Percentiles rank a stretch among this genome's conserved stretches.
These are phyloP conservation scores for Taenioides sp. DNA, from an alignment of 2,797 vertebrate species.

Conservation along the genomic window DNA sequence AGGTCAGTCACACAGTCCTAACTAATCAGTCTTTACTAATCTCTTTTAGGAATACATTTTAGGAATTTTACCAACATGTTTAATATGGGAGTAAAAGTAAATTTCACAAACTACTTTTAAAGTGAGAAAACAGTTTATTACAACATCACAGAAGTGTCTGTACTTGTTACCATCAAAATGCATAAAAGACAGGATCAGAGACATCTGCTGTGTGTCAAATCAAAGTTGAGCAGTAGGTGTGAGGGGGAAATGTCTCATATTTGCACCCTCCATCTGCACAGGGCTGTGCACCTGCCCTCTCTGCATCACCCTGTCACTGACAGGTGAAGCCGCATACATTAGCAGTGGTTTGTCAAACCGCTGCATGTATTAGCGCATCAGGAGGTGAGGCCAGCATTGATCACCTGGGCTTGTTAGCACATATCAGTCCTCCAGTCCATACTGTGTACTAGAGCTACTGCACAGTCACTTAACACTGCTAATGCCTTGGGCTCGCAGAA, in stretches of 20 bases:
- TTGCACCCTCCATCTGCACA: conserved; percentile 53
- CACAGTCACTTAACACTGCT: conserved; percentile 27
- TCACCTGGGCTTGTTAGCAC: conserved; percentile 87
- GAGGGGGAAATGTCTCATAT: conserved; percentile 21
- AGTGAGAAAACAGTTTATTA: neutral
- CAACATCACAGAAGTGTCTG: conserved; percentile 1
- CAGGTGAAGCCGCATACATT: conserved; percentile 90
- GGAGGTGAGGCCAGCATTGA: conserved; percentile 71
- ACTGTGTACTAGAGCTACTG: conserved; percentile 38
- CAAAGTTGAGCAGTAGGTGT: conserved; percentile 59
- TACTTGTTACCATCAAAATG: conserved; percentile 4
- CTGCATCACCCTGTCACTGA: conserved; percentile 74
- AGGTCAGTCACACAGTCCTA: conserved; percentile 83
- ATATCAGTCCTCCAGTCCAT: conserved; percentile 57
- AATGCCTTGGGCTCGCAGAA: conserved; percentile 14
- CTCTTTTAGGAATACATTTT: neutral
- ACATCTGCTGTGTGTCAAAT: conserved; percentile 72
- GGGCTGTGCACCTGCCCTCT: conserved; percentile 73
- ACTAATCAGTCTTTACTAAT: neutral
- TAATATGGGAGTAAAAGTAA: neutral
- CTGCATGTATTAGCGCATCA: conserved; percentile 89
- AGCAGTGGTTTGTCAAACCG: conserved; percentile 85
- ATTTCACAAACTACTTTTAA: neutral
- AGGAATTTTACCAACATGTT: neutral
- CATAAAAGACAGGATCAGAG: conserved; percentile 45